Evolutionary conservation across 2,113 vertebrate genomes (phyloP), one percentile per base, ranked within the genome.

Genomic region (Cnemophilus loriae): DNA sequence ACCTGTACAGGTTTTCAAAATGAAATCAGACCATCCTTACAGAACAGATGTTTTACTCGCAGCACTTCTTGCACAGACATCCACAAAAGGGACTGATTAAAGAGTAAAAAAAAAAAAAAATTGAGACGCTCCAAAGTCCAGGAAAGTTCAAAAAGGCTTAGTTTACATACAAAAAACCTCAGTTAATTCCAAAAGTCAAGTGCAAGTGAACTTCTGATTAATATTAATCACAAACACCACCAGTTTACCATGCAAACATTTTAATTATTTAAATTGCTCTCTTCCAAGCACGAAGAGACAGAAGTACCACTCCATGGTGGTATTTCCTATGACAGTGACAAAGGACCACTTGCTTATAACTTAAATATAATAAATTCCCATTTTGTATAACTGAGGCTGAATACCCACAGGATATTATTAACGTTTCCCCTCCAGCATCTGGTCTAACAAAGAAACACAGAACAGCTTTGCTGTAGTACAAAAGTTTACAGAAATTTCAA

Each of bases 371-470:
- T 47, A 71, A 94, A 78, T 68, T 84, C 71, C 84, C 63, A 37
- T 7, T 96, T 77, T 86, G 47, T 74, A 46, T 78, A 93, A 88
- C 64, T 78, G 79, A 96, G 85, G 69, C 42, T 90, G 60, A 96
- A 97, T 94, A 94, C 92, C 93, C 92, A 92, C 83, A 93, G 92
- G 93, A 93, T 94, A 94, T 94, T 95, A 91, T 50, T 87, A 92
- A 69, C 55, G 89, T 92, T 77, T 90, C 16, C 64, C 85, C 96
- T 96, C 95, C 96, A 94, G 96, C 96, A 90, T 61, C 90, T 75
- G 79, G 76, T 94, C 92, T 97, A 96, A 83, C 94, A 96, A 96
- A 96, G 93, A 95, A 96, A 96, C 95, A 97, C 96, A 94, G 52
- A 96, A 93, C 59, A 96, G 82, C 68, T 92, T 95, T 95, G 85